phyloP scores from a whole-genome alignment of 2,888 invertebrate genomes.

The Caradrina clavipalpis region DNA sequence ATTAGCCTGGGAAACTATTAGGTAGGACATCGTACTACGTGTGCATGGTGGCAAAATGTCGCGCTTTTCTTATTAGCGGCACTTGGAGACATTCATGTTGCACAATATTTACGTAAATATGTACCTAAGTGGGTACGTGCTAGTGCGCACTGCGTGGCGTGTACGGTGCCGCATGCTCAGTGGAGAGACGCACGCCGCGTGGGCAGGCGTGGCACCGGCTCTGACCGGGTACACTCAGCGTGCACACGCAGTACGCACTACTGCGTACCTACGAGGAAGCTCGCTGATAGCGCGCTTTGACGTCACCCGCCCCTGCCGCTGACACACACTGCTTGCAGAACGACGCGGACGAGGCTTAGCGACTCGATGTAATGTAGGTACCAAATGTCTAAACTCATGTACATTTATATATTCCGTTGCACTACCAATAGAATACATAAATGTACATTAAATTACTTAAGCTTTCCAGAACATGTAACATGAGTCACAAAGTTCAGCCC shows the following conservation, averaged over 20 bases:
- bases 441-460: no score
- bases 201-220: background rate
- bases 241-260: no score
- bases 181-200: no score
- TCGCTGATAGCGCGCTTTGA: background rate
- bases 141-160: no score
- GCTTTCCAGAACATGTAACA: background rate
- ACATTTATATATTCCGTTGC: no score
- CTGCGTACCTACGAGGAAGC: background rate
- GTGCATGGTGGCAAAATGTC: constrained; percentile 8
- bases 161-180: background rate
- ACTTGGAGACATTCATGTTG: constrained; percentile 11
- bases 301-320: constrained; percentile 6
- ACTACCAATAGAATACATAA: background rate
- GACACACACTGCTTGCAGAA: background rate
- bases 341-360: no score
- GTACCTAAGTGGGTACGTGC: background rate
- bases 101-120: constrained; percentile 32
- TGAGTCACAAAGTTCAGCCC: background rate
- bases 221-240: background rate
- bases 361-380: no score
- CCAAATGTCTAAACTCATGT: no score
- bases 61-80: constrained; percentile 7
- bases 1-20: constrained; percentile 15
- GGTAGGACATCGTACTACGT: constrained; percentile 6